Base-by-base conservation (phyloP, 2,113 vertebrate species). In the Piliocolobus tephrosceles region DNA sequence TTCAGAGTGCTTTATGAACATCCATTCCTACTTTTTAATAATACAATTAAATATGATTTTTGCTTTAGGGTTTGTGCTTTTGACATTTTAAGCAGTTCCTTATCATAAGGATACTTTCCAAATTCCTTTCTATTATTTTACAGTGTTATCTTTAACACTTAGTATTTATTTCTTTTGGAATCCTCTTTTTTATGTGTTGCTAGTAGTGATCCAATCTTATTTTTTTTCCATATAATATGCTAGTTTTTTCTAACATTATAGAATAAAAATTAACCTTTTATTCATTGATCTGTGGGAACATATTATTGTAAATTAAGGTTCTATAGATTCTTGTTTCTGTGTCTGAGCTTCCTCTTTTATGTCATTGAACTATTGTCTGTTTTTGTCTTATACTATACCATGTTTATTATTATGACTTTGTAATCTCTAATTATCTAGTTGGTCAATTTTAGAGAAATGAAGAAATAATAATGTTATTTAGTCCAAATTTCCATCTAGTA, bases 391-490 rank as follows among this genome's bases (percentile, higher is more conserved):
- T 45, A 79, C 16, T 14, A 80, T 79, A 45, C 3, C 17, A 35
- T 52, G 50, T n/a, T 88, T 94, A 58, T 92, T 83, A 68, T 30
- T 52, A 68, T 70, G 43, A 43, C 11, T 70, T 64, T 75, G 10
- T 88, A 78, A 52, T 87, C 18, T 55, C 22, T 92, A 82, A 75
- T 94, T 80, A 92, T 47, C 45, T 76, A 57, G 10, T 68, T 72
- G 61, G 18, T 38, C n/a, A 79, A 27, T 82, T 96, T 93, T 95
- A 79, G 57, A 95, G n/a, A 17, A 52, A 55, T 79, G 17, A 91
- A 68, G 9, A 8, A 30, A 87, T 72, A 52, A 16, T 88, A 80
- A 68, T 1, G 1, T 70, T 43, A 58, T 64, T 81, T 87, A 22
- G 1, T 68, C 23, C 40, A 93, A 52, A 68, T 30, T 95, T 57